Percentiles rank a stretch among this genome's conserved stretches.
phyloP scores from a whole-genome alignment of 2,888 invertebrate genomes.

The Geophilus truncorum region DNA sequence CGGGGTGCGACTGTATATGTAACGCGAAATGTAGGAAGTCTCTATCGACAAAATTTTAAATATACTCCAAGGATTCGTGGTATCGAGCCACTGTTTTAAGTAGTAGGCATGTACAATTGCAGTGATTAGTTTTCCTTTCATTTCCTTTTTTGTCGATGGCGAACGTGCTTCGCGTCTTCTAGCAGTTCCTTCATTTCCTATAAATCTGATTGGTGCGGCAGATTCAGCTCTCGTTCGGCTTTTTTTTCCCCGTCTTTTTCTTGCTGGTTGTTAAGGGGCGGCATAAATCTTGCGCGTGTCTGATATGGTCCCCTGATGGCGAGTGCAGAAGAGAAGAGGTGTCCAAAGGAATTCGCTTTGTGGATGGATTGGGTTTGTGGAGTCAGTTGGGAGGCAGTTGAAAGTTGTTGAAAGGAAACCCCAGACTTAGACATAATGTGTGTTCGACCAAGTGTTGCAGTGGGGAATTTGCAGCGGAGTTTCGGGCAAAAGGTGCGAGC shows the following conservation, averaged over 20 bases:
- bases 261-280: neutral
- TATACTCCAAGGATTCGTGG: too few species aligned
- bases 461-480: neutral
- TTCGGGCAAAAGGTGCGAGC: neutral
- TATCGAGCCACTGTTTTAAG: too few species aligned
- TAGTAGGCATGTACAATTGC: neutral
- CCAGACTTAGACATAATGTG: neutral
- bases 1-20: too few species aligned
- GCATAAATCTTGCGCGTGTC: slow-evolving; percentile 4
- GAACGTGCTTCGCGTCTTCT: neutral
- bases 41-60: too few species aligned
- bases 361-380: neutral
- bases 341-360: neutral
- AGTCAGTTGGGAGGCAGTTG: neutral
- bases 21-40: too few species aligned
- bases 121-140: neutral
- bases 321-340: neutral
- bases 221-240: neutral
- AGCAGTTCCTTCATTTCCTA: slow-evolving; percentile 4
- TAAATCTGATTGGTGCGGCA: neutral
- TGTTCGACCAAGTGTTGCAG: neutral
- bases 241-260: neutral
- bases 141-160: neutral
- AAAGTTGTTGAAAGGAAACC: slow-evolving; percentile 4
- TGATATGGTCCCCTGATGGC: neutral